Evolutionary conservation across 1,140 invertebrate species (phyloP), one percentile per base, ranked within the genome.

Genomic region (Brachionus asplanchnoidis): DNA sequence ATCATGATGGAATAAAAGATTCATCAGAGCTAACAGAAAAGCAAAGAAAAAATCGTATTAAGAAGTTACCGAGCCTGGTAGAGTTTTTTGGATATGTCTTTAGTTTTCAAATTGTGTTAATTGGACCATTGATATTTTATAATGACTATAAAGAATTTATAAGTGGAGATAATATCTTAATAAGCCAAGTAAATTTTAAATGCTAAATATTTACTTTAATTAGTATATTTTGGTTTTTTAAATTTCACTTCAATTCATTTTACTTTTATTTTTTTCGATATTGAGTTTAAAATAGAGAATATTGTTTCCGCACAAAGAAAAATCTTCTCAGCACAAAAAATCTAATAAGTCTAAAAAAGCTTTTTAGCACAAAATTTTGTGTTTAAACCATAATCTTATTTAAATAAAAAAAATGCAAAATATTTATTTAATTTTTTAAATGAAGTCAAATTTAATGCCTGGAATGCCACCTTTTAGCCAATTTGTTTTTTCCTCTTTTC

Each of bases 1-100:
- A 98, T 44, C 94, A 97, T 89, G 97, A 99, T 91, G 96, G 95
- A 14, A 87, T 86, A 73, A 46, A 26, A 65, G 40, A 56, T 28
- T 11, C 44, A 2, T 12, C 66, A 44, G 14, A 53, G 0, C 17
- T 73, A 9, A 84, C 26, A 11, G 46, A 82, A 53, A n/a, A 78
- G 14, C 60, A 73, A 46, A 70, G 11, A 60, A 82, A 82, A 65
- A 65, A 60, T 28, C 28, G 7, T 14, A 28, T 80, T 3, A 80
- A 80, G 28, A 23, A 9, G 20, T 42, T 65, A 11, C 79, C 40
- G 36, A 42, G 42, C 23, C 1, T 82, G 0, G 11, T 28, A 20
- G 53, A 60, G 42, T 77, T 77, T 46, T 77, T 77, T 14, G 44
- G 44, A 8, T 77, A 50, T 77, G 73, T 50, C 14, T 77, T 50